Conservation (phyloP, 2,113 vertebrate species). For the Crotalus tigris region DNA sequence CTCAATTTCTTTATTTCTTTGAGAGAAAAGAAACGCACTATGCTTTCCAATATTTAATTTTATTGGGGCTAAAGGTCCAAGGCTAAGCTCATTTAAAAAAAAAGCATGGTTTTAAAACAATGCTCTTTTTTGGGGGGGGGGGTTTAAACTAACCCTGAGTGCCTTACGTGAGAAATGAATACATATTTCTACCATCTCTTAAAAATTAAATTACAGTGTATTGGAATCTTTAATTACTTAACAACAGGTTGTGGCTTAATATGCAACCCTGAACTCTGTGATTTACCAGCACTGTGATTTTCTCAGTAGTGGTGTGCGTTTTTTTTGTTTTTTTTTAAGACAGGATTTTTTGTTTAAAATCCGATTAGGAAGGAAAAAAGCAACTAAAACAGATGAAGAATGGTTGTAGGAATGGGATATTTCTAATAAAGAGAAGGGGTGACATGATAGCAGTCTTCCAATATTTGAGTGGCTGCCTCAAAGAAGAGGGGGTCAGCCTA, state of each 20-base stretch:
- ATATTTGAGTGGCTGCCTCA: neutral
- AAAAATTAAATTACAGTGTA: constrained; percentile 23
- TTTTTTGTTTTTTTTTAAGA: neutral
- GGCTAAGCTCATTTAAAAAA: neutral
- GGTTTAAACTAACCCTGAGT: neutral
- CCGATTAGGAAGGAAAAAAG: neutral
- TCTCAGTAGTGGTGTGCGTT: constrained; percentile 20
- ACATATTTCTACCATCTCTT: constrained; percentile 22
- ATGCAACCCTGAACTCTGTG: constrained; percentile 29
- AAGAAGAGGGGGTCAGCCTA: neutral
- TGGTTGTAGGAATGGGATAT: neutral
- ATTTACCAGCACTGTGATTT: constrained; percentile 41
- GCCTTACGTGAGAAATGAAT: constrained; percentile 22
- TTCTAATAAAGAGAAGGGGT: neutral
- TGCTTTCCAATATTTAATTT: constrained; percentile 12
- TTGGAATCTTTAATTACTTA: constrained; percentile 38
- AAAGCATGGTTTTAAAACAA: constrained; percentile 21
- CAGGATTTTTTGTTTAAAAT: constrained; percentile 40
- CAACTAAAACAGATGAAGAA: neutral
- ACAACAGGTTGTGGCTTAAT: constrained; percentile 31
- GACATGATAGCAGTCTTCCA: neutral
- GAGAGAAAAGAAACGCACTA: neutral
- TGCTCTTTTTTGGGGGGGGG: neutral
- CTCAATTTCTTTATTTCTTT: neutral
- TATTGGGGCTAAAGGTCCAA: neutral